Base-by-base conservation (phyloP, 2,113 vertebrate genomes). In the Morone chrysops region DNA sequence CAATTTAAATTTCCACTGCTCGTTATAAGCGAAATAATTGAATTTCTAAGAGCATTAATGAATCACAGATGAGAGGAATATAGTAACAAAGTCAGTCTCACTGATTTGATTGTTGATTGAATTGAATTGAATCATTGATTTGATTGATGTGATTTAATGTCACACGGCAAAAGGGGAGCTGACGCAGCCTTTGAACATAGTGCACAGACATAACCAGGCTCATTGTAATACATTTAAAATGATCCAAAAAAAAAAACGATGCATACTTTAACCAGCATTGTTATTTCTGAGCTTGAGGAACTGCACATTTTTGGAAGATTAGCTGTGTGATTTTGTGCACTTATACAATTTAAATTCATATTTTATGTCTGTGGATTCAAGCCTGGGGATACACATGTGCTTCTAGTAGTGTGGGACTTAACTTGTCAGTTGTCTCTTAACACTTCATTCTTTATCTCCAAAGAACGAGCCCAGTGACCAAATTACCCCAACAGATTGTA, bases 401-500 rank as follows among this genome's bases (percentile, higher is more conserved):
- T 63, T 80, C 40, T 50, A 53, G 38, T 66, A 5, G 40, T 67
- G 63, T 48, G 54, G 70, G 38, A 79, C 25, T 75, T 25, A 63
- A 48, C 31, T 14, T 20, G 62, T 82, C 22, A n/a, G 31, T 61
- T 20, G 38, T 59, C 63, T 63, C 22, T 48, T 16, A 62, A 22
- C 43, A 22, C 54, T 71, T 82, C 18, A 41, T 47, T 73, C 22
- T 77, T 72, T 45, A 80, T 56, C 74, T 47, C 47, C 5, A 67
- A 66, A 78, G 70, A 87, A 79, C 80, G 80, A 83, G 45, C 71
- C 85, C 56, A 85, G 88, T 65, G 56, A 87, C 57, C 65, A 90
- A 92, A 91, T 91, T 90, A 81, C 85, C 89, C 76, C 76, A 83
- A 65, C 84, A 89, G 90, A 93, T 89, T 93, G 89, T 87, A 87